Conservation (phyloP, 2,888 invertebrate genomes). For the Sturmia bella region DNA sequence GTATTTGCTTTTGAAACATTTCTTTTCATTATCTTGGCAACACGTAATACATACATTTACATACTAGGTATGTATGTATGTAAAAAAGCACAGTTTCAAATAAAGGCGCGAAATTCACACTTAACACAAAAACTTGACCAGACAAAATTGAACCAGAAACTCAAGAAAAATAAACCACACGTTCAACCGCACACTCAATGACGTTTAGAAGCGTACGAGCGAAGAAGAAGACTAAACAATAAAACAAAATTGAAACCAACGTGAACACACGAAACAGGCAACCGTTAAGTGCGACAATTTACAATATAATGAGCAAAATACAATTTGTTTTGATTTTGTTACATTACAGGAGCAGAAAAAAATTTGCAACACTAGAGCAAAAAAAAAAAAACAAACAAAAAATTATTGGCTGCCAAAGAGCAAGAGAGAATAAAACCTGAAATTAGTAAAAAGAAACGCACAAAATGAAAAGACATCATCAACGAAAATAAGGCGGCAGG, state of each 20-base stretch:
- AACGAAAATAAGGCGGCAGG: conserved; percentile 26
- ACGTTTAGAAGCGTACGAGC: conserved; percentile 4
- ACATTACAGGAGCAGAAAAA: conserved; percentile 36
- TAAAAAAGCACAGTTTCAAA: too few relatives aligned
- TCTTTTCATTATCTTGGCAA: conserved; percentile 8
- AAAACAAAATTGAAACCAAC: conserved; percentile 18
- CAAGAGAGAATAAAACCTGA: not conserved
- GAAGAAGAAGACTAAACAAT: conserved; percentile 1
- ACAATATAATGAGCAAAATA: conserved; percentile 66
- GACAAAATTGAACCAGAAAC: conserved; percentile 1
- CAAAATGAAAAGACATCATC: conserved; percentile 20
- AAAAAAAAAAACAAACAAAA: conserved; percentile 34
- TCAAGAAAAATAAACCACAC: not conserved
- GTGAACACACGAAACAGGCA: conserved; percentile 57
- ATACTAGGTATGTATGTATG: too few relatives aligned
- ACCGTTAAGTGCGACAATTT: conserved; percentile 67
- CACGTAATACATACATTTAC: not conserved
- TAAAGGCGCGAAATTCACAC: conserved; percentile 41
- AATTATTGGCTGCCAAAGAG: conserved; percentile 24
- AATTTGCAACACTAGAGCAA: conserved; percentile 23
- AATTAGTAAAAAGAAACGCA: not conserved
- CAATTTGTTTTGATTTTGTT: conserved; percentile 47
- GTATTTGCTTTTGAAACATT: conserved; percentile 9
- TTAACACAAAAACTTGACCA: not conserved
- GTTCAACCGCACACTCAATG: not conserved